Percentiles rank a stretch among this genome's conserved stretches.
Evolutionary conservation across 2,113 vertebrate species (phyloP).

Genomic region (Actenoides lindsayi): DNA sequence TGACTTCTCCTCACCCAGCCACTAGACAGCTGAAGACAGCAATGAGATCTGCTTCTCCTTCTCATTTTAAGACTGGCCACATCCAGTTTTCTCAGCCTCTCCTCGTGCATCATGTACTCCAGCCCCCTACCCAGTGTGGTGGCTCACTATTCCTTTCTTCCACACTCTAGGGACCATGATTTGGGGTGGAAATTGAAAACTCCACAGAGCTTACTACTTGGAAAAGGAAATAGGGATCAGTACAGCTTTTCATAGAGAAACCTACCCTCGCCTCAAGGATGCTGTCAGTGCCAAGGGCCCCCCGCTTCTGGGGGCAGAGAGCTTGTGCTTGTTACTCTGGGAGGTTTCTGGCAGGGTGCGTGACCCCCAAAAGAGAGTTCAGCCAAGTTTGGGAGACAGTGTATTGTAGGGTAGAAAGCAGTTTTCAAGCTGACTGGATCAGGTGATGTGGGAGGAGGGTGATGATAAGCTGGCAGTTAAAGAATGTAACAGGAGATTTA

Average conservation of each 20-base stretch:
- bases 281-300: background rate
- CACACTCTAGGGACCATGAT: rapidly evolving
- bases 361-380: background rate
- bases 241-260: background rate
- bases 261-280: background rate
- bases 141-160: background rate
- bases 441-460: background rate
- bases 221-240: background rate
- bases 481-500: background rate
- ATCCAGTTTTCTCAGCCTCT: background rate
- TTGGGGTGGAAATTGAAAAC: background rate
- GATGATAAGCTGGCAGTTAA: background rate
- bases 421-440: conserved; percentile 2
- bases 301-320: background rate
- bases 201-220: background rate
- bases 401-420: background rate
- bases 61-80: background rate
- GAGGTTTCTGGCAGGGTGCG: background rate
- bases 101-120: rapidly evolving
- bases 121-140: background rate
- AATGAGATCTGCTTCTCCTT: background rate
- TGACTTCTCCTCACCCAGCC: background rate
- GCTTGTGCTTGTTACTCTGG: background rate
- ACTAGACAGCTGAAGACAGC: background rate
- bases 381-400: background rate